phyloP scores from a whole-genome alignment of 2,113 vertebrate genomes.

The Geococcyx californianus region DNA sequence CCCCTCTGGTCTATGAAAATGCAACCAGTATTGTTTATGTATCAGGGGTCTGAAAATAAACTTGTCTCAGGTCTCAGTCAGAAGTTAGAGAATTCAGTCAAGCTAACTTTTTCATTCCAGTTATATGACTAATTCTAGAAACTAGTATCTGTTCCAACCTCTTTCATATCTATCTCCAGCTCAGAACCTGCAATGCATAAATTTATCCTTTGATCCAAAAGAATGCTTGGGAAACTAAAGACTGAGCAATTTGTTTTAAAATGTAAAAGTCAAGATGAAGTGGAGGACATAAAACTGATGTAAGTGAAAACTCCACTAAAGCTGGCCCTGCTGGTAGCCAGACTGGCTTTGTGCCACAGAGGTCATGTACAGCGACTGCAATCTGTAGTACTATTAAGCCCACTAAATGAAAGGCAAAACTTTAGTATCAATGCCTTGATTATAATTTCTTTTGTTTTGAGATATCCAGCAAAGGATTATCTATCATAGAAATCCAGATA shows the following conservation, averaged over 20 bases:
- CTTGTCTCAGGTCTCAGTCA: neutral
- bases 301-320: neutral
- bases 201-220: neutral
- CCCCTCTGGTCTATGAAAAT: neutral
- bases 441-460: neutral
- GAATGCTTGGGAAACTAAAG: neutral
- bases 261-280: neutral
- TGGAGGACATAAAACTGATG: neutral
- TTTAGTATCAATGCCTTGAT: neutral
- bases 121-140: neutral
- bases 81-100: neutral
- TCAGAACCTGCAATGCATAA: neutral
- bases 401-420: neutral
- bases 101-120: neutral
- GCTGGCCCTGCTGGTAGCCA: neutral
- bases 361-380: neutral
- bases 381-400: neutral
- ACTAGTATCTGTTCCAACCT: neutral
- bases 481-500: neutral
- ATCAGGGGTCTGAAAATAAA: neutral
- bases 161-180: neutral
- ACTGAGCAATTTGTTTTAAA: neutral
- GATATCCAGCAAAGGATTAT: neutral
- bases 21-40: neutral
- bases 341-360: neutral